Base-by-base conservation (phyloP, 2,888 invertebrate genomes). In the Hirtodrosophila duncani region DNA sequence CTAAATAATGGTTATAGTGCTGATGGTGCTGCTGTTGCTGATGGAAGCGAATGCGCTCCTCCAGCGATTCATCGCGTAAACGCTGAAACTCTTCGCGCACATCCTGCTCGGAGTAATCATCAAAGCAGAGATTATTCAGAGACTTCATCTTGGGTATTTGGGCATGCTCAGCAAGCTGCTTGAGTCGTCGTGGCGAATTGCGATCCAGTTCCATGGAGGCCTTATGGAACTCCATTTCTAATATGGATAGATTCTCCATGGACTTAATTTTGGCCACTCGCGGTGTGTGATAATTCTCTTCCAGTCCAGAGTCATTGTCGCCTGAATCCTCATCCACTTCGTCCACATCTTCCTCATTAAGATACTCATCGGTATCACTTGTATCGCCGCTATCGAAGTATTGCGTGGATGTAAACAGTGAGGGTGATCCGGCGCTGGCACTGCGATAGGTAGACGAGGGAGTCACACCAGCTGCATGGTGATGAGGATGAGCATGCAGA, bases 231-330 rank as follows among this genome's bases (percentile, higher is more conserved):
- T 86, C 85, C 82, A 86, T 82, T 55, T 86, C 87, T n/a, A 86
- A 66, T 44, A 85, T 80, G 17, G 86, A 85, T 16, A 87, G 64
- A 77, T 87, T 87, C 53, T 86, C 87, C 83, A 87, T 83, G 1
- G 87, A 87, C 51, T 87, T 87, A 36, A 87, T 86, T 75, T 85
- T 86, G 1, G 84, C 81, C 24, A 87, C 84, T 3, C 86, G 75
- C 2, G 86, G 87, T 41, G 87, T 85, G 50, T 86, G 85, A 14
- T 75, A 87, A 48, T 85, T 85, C 55, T 87, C 87, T 74, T 86
- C 86, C 33, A 86, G 58, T 0, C 86, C 86, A 0, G 86, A 86
- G 62, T 87, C 85, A 34, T 84, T 82, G 13, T 81, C 81, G 3
- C 66, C 84, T 9, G 75, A 84, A 24, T 82, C 81, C 24, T 80